These are phyloP conservation scores for Botia almorhae DNA, from an alignment of 2,797 vertebrate species.

Conservation along the genomic window DNA sequence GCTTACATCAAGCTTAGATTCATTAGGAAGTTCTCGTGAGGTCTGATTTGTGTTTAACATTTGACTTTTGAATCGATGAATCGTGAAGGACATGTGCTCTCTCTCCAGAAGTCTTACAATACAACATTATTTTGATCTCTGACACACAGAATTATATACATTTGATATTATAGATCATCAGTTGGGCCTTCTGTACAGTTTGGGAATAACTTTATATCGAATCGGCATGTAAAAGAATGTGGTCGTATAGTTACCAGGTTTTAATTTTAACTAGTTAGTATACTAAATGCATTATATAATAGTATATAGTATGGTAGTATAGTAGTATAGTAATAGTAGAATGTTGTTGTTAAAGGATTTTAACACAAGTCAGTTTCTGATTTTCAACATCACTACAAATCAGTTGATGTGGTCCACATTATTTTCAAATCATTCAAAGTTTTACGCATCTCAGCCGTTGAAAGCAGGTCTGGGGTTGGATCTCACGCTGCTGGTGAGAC, in stretches of 20 bases:
- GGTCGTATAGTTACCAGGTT: background rate
- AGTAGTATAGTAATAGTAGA: too few relatives aligned
- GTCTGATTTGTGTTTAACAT: background rate
- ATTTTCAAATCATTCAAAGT: background rate
- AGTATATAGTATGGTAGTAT: background rate
- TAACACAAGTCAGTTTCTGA: too few relatives aligned
- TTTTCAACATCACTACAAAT: background rate
- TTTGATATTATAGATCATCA: background rate
- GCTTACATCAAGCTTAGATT: conserved; percentile 86
- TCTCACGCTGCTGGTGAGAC: background rate
- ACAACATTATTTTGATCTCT: background rate
- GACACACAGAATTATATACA: background rate
- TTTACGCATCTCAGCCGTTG: background rate
- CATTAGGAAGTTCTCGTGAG: conserved; percentile 87
- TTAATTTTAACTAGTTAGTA: background rate
- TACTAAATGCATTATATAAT: background rate
- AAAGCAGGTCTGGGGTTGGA: background rate
- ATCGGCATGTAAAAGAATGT: background rate
- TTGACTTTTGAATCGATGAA: background rate
- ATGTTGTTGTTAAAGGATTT: too few relatives aligned
- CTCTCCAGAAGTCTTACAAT: background rate
- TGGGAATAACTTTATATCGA: background rate
- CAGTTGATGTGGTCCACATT: background rate
- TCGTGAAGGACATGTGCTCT: background rate
- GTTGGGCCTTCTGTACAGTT: too few relatives aligned